Conservation (phyloP, 2,113 vertebrate species). For the Muntiacus reevesi region DNA sequence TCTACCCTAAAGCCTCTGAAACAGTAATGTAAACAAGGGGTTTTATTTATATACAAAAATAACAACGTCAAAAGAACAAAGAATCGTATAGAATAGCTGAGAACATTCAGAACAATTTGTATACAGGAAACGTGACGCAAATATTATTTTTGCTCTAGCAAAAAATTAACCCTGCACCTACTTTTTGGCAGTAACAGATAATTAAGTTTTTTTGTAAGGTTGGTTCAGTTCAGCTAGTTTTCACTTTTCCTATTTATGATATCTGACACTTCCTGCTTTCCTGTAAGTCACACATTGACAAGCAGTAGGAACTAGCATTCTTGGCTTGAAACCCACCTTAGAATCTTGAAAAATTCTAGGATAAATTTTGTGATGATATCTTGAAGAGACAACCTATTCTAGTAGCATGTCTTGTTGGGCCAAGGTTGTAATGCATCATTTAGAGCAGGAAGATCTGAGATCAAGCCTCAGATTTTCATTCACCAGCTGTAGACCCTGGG, state of each 20-base stretch:
- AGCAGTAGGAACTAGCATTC: background rate
- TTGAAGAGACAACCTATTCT: background rate
- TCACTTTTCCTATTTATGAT: background rate
- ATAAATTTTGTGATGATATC: background rate
- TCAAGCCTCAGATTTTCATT: background rate
- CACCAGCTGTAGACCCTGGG: background rate
- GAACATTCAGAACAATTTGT: slow-evolving; percentile 39
- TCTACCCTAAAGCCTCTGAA: slow-evolving; percentile 48
- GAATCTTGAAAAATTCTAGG: background rate
- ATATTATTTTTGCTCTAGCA: slow-evolving; percentile 49
- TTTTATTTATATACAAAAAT: slow-evolving; percentile 68
- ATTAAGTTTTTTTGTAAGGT: background rate
- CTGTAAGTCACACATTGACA: background rate
- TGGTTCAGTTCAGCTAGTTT: background rate
- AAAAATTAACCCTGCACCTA: slow-evolving; percentile 41
- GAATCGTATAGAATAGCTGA: background rate
- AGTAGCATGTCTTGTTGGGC: background rate
- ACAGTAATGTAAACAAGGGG: slow-evolving; percentile 51
- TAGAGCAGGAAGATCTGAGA: background rate
- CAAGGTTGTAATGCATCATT: background rate
- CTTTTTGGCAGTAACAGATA: background rate
- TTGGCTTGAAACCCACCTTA: background rate
- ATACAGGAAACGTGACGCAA: slow-evolving; percentile 24
- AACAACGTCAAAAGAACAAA: slow-evolving; percentile 57
- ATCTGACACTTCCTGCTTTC: background rate